Conservation (phyloP, 2,888 invertebrate species). For the Acleris holmiana region DNA sequence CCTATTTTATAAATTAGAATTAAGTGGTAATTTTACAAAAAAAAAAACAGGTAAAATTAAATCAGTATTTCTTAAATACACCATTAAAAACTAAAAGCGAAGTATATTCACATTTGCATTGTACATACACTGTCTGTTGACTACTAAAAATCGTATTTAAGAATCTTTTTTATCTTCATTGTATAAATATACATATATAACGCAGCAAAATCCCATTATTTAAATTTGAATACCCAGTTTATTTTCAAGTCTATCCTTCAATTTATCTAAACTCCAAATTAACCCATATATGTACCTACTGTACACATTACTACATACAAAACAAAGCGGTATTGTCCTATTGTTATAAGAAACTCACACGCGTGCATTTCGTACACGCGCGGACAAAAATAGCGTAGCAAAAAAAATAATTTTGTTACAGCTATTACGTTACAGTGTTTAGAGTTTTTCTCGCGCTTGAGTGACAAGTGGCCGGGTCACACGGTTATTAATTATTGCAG, state of each 20-base stretch:
- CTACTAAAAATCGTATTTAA: too few species aligned
- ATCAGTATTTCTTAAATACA: too few species aligned
- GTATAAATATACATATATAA: too few species aligned
- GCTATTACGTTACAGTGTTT: constrained; percentile 14
- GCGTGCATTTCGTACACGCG: constrained; percentile 49
- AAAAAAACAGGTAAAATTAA: too few species aligned
- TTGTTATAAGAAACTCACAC: constrained; percentile 55
- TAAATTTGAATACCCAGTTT: not conserved
- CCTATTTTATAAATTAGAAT: too few species aligned
- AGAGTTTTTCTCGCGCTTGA: constrained; percentile 8
- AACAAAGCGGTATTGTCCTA: constrained; percentile 69
- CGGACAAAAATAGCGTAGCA: constrained; percentile 50
- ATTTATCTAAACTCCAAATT: constrained; percentile 28
- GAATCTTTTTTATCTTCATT: too few species aligned
- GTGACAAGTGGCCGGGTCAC: constrained; percentile 11
- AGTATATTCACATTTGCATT: too few species aligned
- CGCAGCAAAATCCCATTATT: too few species aligned
- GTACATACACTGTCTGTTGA: too few species aligned
- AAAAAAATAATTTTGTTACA: constrained; percentile 42
- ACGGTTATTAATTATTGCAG: constrained; percentile 24
- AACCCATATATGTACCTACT: constrained; percentile 34
- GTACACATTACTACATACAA: constrained; percentile 42
- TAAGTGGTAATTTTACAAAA: too few species aligned
- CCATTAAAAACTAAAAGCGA: too few species aligned
- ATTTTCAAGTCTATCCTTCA: constrained; percentile 29